Evolutionary conservation across 2,797 vertebrate genomes (phyloP), one percentile per base, ranked within the genome.

Genomic region (Babyrousa celebensis): DNA sequence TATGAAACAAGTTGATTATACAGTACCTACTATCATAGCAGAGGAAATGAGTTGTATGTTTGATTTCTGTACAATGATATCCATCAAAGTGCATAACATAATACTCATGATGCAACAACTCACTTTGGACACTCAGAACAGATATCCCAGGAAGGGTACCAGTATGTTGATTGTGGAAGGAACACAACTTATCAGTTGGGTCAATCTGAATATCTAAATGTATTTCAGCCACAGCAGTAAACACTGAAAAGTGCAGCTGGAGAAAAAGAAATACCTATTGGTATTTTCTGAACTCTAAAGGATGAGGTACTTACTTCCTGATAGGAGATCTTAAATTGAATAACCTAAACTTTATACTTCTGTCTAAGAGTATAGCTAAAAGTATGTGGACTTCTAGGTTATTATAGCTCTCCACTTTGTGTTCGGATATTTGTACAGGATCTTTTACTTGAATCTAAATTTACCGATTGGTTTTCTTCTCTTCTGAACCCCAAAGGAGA

Each of bases 11-110:
- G 99, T 99, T 94, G 99, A 99, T 98, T 99, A 99, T 97, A 99
- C 98, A 32, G 99, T 99, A 58, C 99, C 99, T 85, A 99, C 99
- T 70, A 94, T 98, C 88, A 99, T 99, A 97, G 99, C 99, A 87
- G 99, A 99, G 92, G 99, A 99, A 97, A 99, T 99, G 99, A 99
- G 99, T 98, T 99, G 99, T 84, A 99, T 99, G 99, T 99, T 99
- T 97, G 99, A 99, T 97, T 99, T 99, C 98, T 99, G 99, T 98
- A 99, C 99, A 60, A 96, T 99, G 98, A 27, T 96, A n/a, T 99
- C 99, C 95, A 99, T 99, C 96, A 99, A 99, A 98, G 99, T 99
- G n/a, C 99, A 99, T 98, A 99, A 99, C 98, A 99, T 99, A 92
- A 99, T 99, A 95, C 99, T 99, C 97, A 99, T 99, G 99, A 99